Evolutionary conservation across 2,797 vertebrate species (phyloP), one percentile per base, ranked within the genome.

Genomic region (Melanotaenia maccullochi): DNA sequence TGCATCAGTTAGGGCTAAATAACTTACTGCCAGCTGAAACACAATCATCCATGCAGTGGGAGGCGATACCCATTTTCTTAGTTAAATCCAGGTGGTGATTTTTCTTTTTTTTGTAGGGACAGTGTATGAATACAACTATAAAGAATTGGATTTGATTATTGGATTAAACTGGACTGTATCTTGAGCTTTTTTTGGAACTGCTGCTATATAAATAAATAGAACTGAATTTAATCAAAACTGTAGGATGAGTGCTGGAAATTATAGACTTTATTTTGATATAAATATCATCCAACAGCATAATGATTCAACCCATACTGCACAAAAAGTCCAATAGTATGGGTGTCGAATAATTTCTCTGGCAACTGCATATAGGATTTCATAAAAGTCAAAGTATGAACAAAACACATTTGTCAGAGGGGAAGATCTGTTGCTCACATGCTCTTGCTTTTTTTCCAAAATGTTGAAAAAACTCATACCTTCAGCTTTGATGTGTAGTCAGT

Each of bases 401-500:
- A 47, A 47, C 18, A 8, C 18, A 47, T 44, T 20, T 44, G 16
- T 20, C 18, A 2, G 5, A 44, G 18, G 6, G 42, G 18, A 20
- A 44, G 18, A 44, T 44, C 18, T 47, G 44, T 47, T 47, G 44
- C 44, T 47, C 20, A 2, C 20, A 47, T 47, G 18, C 16, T 67
- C 24, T 28, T 28, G 5, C 12, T 58, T 72, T 9, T 7, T n/a
- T 2, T 66, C 54, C 42, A 60, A 25, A 60, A 9, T 18, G 61
- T 68, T 13, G 1, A 38, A 73, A 60, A 70, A 35, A 38, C 12
- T 47, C 44, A 47, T 47, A 47, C 18, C 20, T 60, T 16, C 36
- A 54, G 47, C 0, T 52, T 42, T 22, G 1, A 1, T 0, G 1
- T 52, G 52, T 67, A 25, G 8, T 79, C 54, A 79, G 76, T 77